Conservation (phyloP, 2,797 vertebrate species). For the Pseudomugil gertrudae region DNA sequence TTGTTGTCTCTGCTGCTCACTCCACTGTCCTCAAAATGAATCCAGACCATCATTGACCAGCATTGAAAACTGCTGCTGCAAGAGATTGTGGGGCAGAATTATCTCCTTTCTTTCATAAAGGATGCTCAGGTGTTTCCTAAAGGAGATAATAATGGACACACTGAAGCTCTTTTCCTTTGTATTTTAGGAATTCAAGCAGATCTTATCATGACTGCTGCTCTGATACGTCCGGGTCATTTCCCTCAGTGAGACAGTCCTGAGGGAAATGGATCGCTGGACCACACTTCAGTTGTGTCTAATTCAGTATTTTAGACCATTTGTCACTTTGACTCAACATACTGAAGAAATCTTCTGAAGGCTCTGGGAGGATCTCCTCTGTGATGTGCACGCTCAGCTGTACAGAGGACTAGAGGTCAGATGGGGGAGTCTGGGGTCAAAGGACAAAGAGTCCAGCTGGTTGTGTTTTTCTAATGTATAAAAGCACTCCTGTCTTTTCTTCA, state of each 20-base stretch:
- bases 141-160: background rate
- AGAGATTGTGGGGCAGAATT: background rate
- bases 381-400: constrained; percentile 29
- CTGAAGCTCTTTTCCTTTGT: background rate
- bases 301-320: background rate
- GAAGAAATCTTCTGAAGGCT: background rate
- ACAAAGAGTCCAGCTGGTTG: constrained; percentile 51
- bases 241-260: background rate
- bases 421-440: constrained; percentile 59
- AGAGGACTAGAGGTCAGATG: constrained; percentile 39
- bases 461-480: constrained; percentile 70
- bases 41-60: background rate
- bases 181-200: background rate
- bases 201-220: background rate
- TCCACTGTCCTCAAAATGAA: background rate
- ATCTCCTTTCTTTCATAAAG: background rate
- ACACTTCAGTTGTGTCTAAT: background rate
- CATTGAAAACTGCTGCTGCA: background rate
- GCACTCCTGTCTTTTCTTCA: constrained; percentile 9
- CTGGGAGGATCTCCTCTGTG: background rate
- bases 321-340: background rate
- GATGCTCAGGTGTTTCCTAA: background rate
- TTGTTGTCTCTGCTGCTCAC: background rate
- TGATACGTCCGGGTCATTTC: background rate
- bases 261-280: background rate